Base-by-base conservation (phyloP, 2,888 invertebrate species). In the Aricia artaxerxes region DNA sequence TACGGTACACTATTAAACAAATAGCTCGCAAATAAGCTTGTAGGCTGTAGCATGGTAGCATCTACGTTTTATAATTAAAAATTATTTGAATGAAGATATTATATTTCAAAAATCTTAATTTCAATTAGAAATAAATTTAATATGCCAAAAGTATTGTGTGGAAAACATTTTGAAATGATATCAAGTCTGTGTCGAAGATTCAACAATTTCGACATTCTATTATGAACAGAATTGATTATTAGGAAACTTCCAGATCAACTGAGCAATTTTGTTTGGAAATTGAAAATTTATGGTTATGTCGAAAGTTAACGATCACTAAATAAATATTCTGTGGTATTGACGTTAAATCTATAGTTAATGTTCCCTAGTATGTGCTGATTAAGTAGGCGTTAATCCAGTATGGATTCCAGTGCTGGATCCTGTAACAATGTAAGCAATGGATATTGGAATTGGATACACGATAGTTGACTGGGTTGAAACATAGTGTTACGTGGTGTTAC, bases 131-230 rank as follows among this genome's bases (percentile, higher is more conserved):
- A 61, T 1, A 1, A 2, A 31, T 24, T 61, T 3, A 7, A 6
- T n/a, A n/a, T 61, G 31, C 31, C 4, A 31, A 31, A 31, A 4
- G 64, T 69, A 13, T 69, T 69, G 69, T 69, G 69, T 35, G 35
- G 69, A 13, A 69, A 69, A 69, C 13, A 69, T 69, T 69, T 69
- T 69, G 69, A 69, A 69, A 69, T 16, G 5, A 69, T 69, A 69
- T 69, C 35, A 16, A 69, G 35, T 69, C 69, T 9, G 31, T 69
- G 69, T 13, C 69, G 35, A 69, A 38, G 69, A 69, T 69, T 38
- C 35, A 35, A 69, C 35, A 69, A 69, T 69, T 69, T 69, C 69
- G 69, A 69, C 69, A 69, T 69, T 69, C 35, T 38, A 69, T 69
- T 69, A 69, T 69, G 38, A 69, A 69, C 69, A 69, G 13, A 69